Conservation (phyloP, 2,888 invertebrate genomes). For the Parnassius mnemosyne region DNA sequence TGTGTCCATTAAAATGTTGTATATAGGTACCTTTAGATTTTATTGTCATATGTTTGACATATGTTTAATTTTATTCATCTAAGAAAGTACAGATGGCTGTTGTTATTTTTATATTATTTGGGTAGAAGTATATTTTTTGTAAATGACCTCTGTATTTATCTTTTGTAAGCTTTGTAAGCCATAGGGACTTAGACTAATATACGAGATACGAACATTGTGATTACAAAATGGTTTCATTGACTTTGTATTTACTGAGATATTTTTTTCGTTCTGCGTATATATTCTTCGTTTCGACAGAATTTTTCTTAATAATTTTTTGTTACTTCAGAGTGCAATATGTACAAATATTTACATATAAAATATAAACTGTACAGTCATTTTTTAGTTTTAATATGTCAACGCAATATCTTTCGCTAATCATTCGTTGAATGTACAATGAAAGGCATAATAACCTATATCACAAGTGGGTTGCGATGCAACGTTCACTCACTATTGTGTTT, state of each 20-base stretch:
- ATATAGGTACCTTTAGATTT: conserved; percentile 76
- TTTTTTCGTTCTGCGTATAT: conserved; percentile 60
- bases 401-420: conserved; percentile 70
- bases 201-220: conserved; percentile 78
- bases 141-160: conserved; percentile 80
- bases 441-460: conserved; percentile 75
- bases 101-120: conserved; percentile 81
- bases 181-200: conserved; percentile 75
- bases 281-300: conserved; percentile 71
- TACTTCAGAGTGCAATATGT: conserved; percentile 86
- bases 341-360: conserved; percentile 84
- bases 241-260: conserved; percentile 68
- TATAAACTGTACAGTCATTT: conserved; percentile 78
- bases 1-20: conserved; percentile 67
- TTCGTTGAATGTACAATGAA: conserved; percentile 73
- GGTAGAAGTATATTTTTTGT: conserved; percentile 80
- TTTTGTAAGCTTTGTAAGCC: conserved; percentile 77
- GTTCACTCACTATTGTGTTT: conserved; percentile 67
- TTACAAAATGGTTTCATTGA: conserved; percentile 62
- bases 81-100: conserved; percentile 81
- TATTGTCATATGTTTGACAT: conserved; percentile 80
- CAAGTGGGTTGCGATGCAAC: conserved; percentile 56
- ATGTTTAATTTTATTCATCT: conserved; percentile 81
- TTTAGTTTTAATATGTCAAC: conserved; percentile 78
- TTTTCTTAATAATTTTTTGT: conserved; percentile 74